Percentiles rank a stretch among this genome's conserved stretches.
Conservation (phyloP, 2,888 invertebrate species). For the Heliconius ethilla region DNA sequence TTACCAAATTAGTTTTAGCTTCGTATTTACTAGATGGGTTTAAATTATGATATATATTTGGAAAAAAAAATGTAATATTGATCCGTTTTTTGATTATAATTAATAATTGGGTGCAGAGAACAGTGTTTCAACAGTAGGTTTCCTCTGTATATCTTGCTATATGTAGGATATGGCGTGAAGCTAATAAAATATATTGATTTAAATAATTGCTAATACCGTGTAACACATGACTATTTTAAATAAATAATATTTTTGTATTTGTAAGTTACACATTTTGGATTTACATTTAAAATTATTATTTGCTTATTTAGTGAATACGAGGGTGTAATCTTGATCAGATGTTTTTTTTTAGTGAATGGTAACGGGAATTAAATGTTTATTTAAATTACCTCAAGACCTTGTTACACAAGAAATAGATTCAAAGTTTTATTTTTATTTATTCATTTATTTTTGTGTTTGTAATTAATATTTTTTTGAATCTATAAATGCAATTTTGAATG, state of each 20-base stretch:
- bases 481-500: constrained; percentile 40
- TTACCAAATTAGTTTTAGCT: constrained; percentile 8
- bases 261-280: background rate
- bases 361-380: constrained; percentile 35
- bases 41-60: constrained; percentile 24
- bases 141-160: background rate
- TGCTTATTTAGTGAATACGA: constrained; percentile 18
- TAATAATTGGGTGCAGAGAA: background rate
- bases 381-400: constrained; percentile 52
- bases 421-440: constrained; percentile 45
- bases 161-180: background rate
- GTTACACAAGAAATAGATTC: constrained; percentile 49
- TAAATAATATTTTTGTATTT: background rate
- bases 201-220: background rate
- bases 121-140: background rate
- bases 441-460: constrained; percentile 39
- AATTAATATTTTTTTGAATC: constrained; percentile 39
- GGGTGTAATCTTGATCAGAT: background rate
- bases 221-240: background rate
- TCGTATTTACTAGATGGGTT: constrained; percentile 33
- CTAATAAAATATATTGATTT: background rate
- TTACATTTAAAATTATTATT: background rate
- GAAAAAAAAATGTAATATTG: background rate
- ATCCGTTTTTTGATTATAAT: too few relatives aligned
- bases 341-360: constrained; percentile 19